Conservation (phyloP, 2,113 vertebrate genomes). For the Micromys minutus region DNA sequence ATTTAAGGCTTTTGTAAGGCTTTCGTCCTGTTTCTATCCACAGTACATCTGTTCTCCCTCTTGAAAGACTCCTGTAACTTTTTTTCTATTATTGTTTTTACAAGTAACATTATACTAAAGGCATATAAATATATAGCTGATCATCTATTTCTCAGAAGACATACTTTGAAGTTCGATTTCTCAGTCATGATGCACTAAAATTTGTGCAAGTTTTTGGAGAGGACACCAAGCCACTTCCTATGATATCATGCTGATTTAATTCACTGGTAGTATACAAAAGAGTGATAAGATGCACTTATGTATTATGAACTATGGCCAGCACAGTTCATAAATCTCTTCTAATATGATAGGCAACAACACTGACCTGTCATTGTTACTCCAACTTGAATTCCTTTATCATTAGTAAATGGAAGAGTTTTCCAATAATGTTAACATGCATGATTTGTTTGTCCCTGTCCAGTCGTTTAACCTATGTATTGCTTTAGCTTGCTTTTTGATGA, state of each 20-base stretch:
- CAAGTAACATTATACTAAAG: not conserved
- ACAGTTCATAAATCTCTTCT: not conserved
- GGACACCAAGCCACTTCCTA: not conserved
- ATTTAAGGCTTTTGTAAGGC: not conserved
- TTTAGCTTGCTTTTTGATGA: not conserved
- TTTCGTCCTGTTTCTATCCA: slow-evolving; percentile 1
- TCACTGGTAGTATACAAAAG: not conserved
- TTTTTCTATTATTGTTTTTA: slow-evolving; percentile 3
- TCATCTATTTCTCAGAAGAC: not conserved
- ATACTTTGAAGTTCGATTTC: slow-evolving; percentile 35
- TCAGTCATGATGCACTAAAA: not conserved
- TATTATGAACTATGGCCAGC: not conserved
- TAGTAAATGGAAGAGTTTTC: slow-evolving; percentile 9
- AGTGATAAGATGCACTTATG: not conserved
- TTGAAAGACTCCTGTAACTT: not conserved
- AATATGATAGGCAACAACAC: slow-evolving; percentile 17
- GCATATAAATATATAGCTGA: slow-evolving; percentile 11
- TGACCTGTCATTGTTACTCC: not conserved
- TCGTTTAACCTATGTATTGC: not conserved
- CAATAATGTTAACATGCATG: not conserved
- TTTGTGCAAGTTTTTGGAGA: slow-evolving; percentile 10
- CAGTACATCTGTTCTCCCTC: not conserved
- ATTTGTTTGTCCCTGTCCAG: not conserved
- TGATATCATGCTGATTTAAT: not conserved
- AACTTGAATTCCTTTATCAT: slow-evolving; percentile 6